Evolutionary conservation across 2,113 vertebrate species (phyloP).

Genomic region (Siniperca knerii): DNA sequence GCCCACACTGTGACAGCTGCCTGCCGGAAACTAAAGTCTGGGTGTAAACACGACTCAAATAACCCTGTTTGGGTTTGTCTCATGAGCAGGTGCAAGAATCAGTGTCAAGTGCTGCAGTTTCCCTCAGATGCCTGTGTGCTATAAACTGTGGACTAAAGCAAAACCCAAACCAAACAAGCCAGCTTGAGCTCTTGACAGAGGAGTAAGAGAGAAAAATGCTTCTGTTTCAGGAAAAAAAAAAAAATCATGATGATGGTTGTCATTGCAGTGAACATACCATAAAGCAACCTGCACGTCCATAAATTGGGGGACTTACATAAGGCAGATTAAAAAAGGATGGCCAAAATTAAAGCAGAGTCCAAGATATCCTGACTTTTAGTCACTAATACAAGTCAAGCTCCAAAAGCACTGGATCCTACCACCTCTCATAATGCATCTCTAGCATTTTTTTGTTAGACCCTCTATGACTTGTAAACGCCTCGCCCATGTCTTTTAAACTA

Average conservation of each 20-base stretch:
- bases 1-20: constrained; percentile 53
- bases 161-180: constrained; percentile 71
- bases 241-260: neutral
- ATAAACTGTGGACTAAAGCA: constrained; percentile 52
- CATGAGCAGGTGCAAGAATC: constrained; percentile 73
- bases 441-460: neutral
- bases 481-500: neutral
- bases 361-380: neutral
- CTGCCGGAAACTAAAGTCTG: constrained; percentile 49
- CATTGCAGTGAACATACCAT: neutral
- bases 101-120: constrained; percentile 59
- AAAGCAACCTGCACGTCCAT: neutral
- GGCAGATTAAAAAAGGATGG: neutral
- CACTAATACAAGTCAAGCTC: neutral
- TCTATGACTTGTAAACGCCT: neutral
- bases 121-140: constrained; percentile 30
- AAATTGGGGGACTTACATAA: neutral
- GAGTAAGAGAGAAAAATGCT: constrained; percentile 17
- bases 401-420: neutral
- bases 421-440: neutral
- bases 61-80: constrained; percentile 65
- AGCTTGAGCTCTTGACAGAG: constrained; percentile 36
- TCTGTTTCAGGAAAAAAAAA: constrained; percentile 10
- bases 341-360: neutral
- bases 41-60: constrained; percentile 57